phyloP scores from a whole-genome alignment of 1,140 invertebrate genomes.

The Rhynchophorus ferrugineus region DNA sequence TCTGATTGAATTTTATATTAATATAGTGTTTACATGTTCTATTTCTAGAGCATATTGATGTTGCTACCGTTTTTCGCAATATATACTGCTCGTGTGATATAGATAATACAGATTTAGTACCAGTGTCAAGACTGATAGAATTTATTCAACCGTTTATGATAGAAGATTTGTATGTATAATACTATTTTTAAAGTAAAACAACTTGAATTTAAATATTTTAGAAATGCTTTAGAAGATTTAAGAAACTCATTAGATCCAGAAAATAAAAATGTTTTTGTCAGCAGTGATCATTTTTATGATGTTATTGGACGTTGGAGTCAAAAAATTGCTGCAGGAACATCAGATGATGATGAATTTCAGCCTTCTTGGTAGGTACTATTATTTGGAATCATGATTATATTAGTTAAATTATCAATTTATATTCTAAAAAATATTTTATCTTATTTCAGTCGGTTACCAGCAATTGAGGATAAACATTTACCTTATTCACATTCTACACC shows the following conservation, averaged over 20 bases:
- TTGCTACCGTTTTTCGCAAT: neutral
- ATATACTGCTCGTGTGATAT: constrained; percentile 15
- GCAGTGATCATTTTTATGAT: constrained; percentile 17
- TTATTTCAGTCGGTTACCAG: constrained; percentile 7
- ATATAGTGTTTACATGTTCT: neutral
- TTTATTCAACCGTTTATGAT: constrained; percentile 25
- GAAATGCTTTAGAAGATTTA: constrained; percentile 23
- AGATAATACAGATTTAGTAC: constrained; percentile 19
- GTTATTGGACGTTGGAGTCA: constrained; percentile 24
- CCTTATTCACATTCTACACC: constrained; percentile 24
- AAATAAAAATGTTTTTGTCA: constrained; percentile 13
- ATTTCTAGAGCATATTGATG: neutral
- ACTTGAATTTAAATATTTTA: constrained; percentile 9
- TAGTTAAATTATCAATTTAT: neutral
- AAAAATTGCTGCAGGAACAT: constrained; percentile 13
- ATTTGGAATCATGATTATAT: neutral
- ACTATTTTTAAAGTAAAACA: constrained; percentile 1
- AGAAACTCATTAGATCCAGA: constrained; percentile 23
- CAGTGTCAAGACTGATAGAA: constrained; percentile 22
- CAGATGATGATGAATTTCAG: constrained; percentile 11
- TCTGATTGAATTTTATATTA: neutral
- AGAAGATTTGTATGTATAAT: constrained; percentile 27
- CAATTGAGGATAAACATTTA: constrained; percentile 14
- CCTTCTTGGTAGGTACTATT: constrained; percentile 13
- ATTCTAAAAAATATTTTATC: neutral